Base-by-base conservation (phyloP, 2,113 vertebrate species). In the Malurus melanocephalus region DNA sequence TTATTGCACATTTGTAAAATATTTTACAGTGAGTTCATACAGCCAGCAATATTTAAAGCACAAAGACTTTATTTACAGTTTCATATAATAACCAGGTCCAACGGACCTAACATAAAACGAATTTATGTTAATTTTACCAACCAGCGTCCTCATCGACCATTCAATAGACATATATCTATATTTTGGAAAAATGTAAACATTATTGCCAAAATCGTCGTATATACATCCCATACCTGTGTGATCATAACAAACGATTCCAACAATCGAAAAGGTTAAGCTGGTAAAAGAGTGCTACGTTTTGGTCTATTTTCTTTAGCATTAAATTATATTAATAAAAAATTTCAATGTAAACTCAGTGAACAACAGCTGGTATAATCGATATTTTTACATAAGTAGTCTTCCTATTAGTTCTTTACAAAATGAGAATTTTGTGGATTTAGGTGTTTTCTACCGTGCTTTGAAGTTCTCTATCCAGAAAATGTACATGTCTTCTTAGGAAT, bases 1-100 rank as follows among this genome's bases (percentile, higher is more conserved):
- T 98, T 99, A 99, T 99, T 99, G 99, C 99, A 99, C 99, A 98
- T 99, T 98, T 99, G 98, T 99, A 99, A 99, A 99, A 99, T 99
- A 99, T 99, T 96, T 98, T 98, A 98, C 98, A 98, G 98, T 98
- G 97, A 99, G 97, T 99, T 98, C 97, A 97, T 99, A 99, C 98
- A 99, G 98, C 98, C 98, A 99, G 98, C 97, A 98, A 98, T 99
- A 98, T 98, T 98, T 99, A 99, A 99, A 99, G 98, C 99, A 99
- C 98, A 94, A 98, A 98, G 97, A 98, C 98, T 98, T 98, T 98
- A 98, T 98, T 98, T 98, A 98, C 98, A 99, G 96, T 98, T 97
- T 97, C 95, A 96, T 98, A 97, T 98, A 98, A 98, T 98, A 99
- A 97, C 78, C 96, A 98, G 98, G 98, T 98, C 98, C 98, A 96